Percentiles rank a stretch among this genome's conserved stretches.
These are phyloP conservation scores for Lasioglossum marginatum DNA, from an alignment of 2,888 invertebrate species.

Conservation along the genomic window DNA sequence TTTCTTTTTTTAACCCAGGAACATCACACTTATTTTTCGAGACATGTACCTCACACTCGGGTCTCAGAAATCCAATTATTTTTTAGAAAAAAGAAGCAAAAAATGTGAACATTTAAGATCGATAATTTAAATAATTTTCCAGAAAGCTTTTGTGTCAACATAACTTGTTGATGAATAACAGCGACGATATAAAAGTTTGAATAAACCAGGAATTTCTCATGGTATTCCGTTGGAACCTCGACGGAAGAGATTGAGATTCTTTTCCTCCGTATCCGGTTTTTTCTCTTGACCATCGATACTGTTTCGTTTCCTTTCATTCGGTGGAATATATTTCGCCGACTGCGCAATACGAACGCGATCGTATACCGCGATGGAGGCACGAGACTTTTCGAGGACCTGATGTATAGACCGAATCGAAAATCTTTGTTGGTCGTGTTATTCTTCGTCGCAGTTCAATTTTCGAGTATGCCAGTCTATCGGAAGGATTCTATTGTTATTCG, in stretches of 20 bases:
- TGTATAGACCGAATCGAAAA: constrained; percentile 49
- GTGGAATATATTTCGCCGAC: constrained; percentile 35
- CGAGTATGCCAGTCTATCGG: not conserved
- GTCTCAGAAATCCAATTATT: no score
- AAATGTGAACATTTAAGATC: no score
- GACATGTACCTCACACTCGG: no score
- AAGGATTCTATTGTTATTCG: constrained; percentile 17
- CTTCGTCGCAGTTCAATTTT: constrained; percentile 2
- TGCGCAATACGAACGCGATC: constrained; percentile 43
- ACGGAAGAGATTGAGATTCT: constrained; percentile 6
- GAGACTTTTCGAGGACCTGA: constrained; percentile 13
- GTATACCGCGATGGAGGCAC: constrained; percentile 30
- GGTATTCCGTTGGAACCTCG: not conserved
- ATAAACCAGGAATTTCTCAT: not conserved
- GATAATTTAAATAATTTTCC: no score
- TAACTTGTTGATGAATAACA: not conserved
- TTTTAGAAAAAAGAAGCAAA: no score
- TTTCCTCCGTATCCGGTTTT: not conserved
- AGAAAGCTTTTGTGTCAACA: no score
- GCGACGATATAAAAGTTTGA: constrained; percentile 24
- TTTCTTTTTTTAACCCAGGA: no score
- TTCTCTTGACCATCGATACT: not conserved
- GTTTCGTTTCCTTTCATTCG: constrained; percentile 37
- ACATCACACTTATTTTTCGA: no score
- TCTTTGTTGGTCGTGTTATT: constrained; percentile 16